Base-by-base conservation (phyloP, 1,140 invertebrate genomes). In the Eupeodes corollae region DNA sequence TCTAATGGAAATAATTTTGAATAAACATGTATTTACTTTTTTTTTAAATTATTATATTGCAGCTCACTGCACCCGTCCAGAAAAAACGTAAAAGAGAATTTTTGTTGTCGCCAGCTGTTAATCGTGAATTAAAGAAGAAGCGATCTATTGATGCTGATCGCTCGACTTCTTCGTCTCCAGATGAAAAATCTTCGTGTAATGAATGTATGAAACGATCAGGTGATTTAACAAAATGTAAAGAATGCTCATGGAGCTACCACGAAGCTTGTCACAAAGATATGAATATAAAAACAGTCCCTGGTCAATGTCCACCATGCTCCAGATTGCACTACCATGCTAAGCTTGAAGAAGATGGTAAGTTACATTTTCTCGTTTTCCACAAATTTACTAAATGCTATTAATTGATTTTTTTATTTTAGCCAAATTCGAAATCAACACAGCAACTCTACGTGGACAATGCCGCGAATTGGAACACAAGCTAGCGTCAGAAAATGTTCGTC, bases 81-180 rank as follows among this genome's bases (percentile, higher is more conserved):
- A 31, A 42, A 21, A 42, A 42, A 31, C 9, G 53, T 18, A 61
- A 59, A 31, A 52, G 50, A 9, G 59, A 62, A 19, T 61, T 61
- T 34, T 49, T 61, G 8, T 40, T 61, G 8, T 61, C 59, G 37
- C 59, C 59, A 14, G 59, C 55, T 41, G 55, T 57, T 14, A 61
- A 61, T n/a, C 59, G 59, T 0, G 39, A 35, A 37, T 31, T 39
- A 33, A 43, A 37, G 35, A 14, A 41, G 16, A 18, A 41, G n/a
- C 15, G 42, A 16, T 30, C 21, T 45, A 42, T 42, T 38, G 15
- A 26, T 38, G n/a, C 33, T 9, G 49, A 49, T 11, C 51, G 51
- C 32, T 53, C 51, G 5, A 38, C 32, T 16, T 50, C 48, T 3
- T 50, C 48, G 35, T 50, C 51, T 6, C 51, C 48, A 26, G 48